A percentile compares a stretch with the other conserved stretches of the same genome.
These are phyloP conservation scores for Reticulitermes speratus DNA, from an alignment of 1,140 invertebrate genomes.

Conservation along the genomic window DNA sequence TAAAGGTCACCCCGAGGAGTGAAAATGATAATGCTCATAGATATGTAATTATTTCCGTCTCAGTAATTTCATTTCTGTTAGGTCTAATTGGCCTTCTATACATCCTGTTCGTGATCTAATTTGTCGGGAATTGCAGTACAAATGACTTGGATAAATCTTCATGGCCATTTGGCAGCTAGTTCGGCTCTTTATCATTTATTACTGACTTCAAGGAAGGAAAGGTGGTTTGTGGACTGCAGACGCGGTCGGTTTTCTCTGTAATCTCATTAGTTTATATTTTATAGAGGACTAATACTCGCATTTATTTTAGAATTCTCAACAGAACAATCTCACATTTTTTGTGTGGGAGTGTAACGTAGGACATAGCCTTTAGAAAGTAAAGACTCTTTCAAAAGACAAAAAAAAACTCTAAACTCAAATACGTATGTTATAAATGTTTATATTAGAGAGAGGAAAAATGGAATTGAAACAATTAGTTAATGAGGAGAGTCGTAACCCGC, in stretches of 20 bases:
- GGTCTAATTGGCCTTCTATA: too few species aligned
- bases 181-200: background rate
- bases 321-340: background rate
- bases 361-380: background rate
- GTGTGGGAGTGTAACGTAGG: background rate
- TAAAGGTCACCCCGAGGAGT: too few species aligned
- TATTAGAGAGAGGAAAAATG: too few species aligned
- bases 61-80: too few species aligned
- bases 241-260: background rate
- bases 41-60: too few species aligned
- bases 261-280: background rate
- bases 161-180: background rate
- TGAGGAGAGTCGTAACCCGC: too few species aligned
- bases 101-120: too few species aligned
- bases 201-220: background rate
- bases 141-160: background rate
- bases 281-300: background rate
- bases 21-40: too few species aligned
- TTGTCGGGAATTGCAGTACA: too few species aligned
- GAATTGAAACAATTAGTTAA: too few species aligned
- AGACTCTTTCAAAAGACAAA: background rate
- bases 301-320: background rate
- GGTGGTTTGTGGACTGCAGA: background rate
- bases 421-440: too few species aligned
- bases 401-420: too few species aligned